Conservation (phyloP, 2,888 invertebrate genomes). For the Yponomeuta plumbellus region DNA sequence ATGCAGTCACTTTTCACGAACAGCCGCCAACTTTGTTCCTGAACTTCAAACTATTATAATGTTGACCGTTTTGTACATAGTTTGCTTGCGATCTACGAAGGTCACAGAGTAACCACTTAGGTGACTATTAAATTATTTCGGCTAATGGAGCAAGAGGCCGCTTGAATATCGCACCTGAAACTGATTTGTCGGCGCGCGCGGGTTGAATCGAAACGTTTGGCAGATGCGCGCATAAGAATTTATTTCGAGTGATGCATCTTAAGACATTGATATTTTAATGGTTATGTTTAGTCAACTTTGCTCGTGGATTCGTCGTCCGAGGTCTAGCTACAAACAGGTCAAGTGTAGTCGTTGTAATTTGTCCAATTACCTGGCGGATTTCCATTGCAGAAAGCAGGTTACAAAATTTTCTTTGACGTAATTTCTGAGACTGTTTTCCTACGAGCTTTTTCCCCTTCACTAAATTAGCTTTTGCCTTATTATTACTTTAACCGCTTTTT, state of each 20-base stretch:
- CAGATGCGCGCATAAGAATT: conserved; percentile 42
- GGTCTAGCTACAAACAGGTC: background rate
- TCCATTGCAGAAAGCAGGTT: background rate
- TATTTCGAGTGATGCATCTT: conserved; percentile 48
- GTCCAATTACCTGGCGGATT: background rate
- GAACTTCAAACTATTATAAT: conserved; percentile 11
- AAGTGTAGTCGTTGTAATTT: background rate
- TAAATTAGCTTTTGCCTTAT: background rate
- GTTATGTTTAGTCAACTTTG: background rate
- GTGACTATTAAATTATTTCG: background rate
- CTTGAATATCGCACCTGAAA: conserved; percentile 48
- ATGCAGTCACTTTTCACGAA: conserved; percentile 22
- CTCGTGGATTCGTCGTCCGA: background rate
- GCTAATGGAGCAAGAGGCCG: conserved; percentile 31
- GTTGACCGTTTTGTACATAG: background rate
- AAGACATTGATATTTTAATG: conserved; percentile 4
- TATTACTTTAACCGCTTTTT: background rate
- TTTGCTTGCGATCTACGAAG: conserved; percentile 22
- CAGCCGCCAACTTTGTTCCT: background rate
- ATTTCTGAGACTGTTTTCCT: background rate
- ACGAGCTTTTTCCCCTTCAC: background rate
- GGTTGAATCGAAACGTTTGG: conserved; percentile 57
- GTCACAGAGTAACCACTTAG: conserved; percentile 27
- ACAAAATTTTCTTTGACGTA: background rate
- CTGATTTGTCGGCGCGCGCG: conserved; percentile 54